phyloP scores from a whole-genome alignment of 2,113 vertebrate genomes.

The Saccopteryx leptura region DNA sequence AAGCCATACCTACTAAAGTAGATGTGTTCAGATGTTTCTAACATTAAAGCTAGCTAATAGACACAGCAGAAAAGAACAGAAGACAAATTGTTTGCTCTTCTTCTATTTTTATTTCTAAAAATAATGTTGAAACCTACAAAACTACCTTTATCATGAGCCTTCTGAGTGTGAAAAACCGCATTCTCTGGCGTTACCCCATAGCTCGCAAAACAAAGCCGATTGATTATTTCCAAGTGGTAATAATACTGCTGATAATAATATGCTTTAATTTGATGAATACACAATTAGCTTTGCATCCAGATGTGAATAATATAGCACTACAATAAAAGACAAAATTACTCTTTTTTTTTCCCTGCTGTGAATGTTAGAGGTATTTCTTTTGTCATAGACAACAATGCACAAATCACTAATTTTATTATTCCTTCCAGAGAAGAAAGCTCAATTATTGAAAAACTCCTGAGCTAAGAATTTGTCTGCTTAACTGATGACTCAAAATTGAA shows the following conservation, averaged over 20 bases:
- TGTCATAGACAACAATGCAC: not conserved
- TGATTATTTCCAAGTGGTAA: slow-evolving; percentile 23
- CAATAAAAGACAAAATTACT: slow-evolving; percentile 34
- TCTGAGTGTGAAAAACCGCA: slow-evolving; percentile 2
- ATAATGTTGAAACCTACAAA: slow-evolving; percentile 17
- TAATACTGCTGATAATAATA: not conserved
- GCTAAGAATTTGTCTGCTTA: not conserved
- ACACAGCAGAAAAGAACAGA: slow-evolving; percentile 7
- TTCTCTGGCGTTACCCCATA: not conserved
- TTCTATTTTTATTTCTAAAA: slow-evolving; percentile 57
- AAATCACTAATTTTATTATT: slow-evolving; percentile 57
- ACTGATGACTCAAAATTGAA: not conserved
- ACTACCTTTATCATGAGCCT: not conserved
- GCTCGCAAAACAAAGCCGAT: not conserved
- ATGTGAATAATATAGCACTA: not conserved
- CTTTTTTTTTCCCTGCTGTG: not conserved
- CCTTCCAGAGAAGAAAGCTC: not conserved
- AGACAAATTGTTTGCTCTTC: slow-evolving; percentile 25
- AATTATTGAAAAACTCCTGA: slow-evolving; percentile 8
- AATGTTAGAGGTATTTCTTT: slow-evolving; percentile 26
- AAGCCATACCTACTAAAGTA: not conserved
- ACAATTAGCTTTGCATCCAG: slow-evolving; percentile 44
- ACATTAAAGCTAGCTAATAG: not conserved
- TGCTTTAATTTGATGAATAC: slow-evolving; percentile 39
- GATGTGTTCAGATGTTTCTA: not conserved